A percentile compares a stretch with the other conserved stretches of the same genome.
Conservation (phyloP, 2,888 invertebrate species). For the Elegia similella region DNA sequence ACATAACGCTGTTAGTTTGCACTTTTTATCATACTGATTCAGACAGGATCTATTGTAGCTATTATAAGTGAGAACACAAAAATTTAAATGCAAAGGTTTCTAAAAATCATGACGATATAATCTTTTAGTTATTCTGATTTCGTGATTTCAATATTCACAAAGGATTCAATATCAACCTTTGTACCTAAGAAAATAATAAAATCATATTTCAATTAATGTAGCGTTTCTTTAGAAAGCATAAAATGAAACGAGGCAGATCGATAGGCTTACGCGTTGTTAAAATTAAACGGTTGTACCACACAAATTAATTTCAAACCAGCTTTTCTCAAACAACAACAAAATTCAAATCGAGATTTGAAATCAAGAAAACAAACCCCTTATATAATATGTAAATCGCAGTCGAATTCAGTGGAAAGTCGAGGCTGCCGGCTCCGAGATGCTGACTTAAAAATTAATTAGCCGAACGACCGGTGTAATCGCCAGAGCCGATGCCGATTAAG, state of each 20-base stretch:
- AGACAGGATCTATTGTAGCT: too few species aligned
- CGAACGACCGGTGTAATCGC: conserved; percentile 79
- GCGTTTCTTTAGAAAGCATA: background rate
- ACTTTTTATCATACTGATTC: too few species aligned
- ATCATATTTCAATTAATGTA: background rate
- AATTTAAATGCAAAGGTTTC: too few species aligned
- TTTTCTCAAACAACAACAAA: conserved; percentile 43
- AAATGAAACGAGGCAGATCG: background rate
- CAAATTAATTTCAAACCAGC: conserved; percentile 45
- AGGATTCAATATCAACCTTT: background rate
- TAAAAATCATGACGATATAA: too few species aligned
- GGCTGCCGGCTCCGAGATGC: conserved; percentile 59
- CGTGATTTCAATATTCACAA: background rate
- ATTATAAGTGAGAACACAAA: too few species aligned
- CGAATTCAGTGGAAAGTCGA: conserved; percentile 65
- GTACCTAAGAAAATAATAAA: background rate
- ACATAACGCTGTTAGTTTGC: too few species aligned
- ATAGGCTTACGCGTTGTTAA: conserved; percentile 17
- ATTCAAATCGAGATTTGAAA: conserved; percentile 47
- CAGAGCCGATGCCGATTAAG: conserved; percentile 64
- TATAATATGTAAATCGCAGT: conserved; percentile 63
- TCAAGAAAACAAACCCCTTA: conserved; percentile 50
- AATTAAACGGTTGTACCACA: conserved; percentile 29
- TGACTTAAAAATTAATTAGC: conserved; percentile 82
- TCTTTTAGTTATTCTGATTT: too few species aligned